These are phyloP conservation scores for Caenorhabditis zanzibari DNA, from an alignment of 2,888 invertebrate genomes.

Conservation along the genomic window DNA sequence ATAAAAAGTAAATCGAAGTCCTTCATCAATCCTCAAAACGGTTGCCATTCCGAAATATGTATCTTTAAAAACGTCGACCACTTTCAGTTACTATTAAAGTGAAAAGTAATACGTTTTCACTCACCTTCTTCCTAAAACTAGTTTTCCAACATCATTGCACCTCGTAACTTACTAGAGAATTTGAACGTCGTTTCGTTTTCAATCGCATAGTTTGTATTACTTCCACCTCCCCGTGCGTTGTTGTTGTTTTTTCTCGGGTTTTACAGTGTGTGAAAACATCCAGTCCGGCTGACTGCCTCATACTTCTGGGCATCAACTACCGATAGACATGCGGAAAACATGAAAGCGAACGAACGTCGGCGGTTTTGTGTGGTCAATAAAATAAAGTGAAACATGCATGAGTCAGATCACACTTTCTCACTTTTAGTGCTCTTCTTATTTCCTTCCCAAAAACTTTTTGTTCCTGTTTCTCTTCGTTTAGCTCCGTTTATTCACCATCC, in stretches of 20 bases:
- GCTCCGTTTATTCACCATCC: constrained; percentile 47
- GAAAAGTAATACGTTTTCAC: constrained; percentile 24
- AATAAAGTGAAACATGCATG: constrained; percentile 58
- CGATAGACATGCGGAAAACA: constrained; percentile 38
- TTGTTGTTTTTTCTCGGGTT: constrained; percentile 13
- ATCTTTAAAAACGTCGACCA: not conserved
- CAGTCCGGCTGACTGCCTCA: constrained; percentile 18
- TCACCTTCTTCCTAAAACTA: constrained; percentile 32
- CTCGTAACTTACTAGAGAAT: constrained; percentile 40
- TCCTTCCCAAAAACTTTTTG: constrained; percentile 14
- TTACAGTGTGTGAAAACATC: constrained; percentile 29
- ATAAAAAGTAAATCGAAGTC: not conserved
- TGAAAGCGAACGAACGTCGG: constrained; percentile 33
- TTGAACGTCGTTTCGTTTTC: constrained; percentile 26
- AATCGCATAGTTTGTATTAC: constrained; percentile 4
- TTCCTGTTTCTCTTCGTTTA: not conserved
- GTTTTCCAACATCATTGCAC: constrained; percentile 40
- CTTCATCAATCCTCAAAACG: not conserved
- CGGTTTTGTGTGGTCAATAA: constrained; percentile 2
- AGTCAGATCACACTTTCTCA: constrained; percentile 38
- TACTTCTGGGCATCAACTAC: constrained; percentile 4
- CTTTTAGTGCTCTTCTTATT: constrained; percentile 24
- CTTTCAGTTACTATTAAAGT: not conserved
- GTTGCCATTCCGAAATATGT: not conserved
- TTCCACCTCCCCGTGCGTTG: not conserved